A percentile compares a stretch with the other conserved stretches of the same genome.
These are phyloP conservation scores for Lasioglossum figueresi DNA, from an alignment of 2,888 invertebrate genomes.

Conservation along the genomic window DNA sequence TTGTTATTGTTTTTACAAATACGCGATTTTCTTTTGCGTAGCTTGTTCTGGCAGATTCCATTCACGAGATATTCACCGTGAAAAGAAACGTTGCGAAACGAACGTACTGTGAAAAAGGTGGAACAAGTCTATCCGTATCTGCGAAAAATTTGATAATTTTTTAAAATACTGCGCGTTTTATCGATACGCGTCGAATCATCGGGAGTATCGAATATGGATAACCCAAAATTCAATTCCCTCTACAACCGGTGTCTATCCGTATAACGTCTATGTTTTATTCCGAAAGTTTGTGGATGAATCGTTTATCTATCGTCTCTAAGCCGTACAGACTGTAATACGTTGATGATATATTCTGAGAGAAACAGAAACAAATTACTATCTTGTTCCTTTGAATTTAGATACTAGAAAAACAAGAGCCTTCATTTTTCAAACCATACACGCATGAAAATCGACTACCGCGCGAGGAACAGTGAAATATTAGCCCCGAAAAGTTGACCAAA, in stretches of 20 bases:
- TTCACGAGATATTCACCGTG: not conserved
- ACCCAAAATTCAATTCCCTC: not conserved
- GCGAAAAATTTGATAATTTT: not conserved
- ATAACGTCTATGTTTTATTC: too few species aligned
- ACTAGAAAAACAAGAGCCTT: too few species aligned
- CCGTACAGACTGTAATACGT: not conserved
- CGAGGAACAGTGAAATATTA: too few species aligned
- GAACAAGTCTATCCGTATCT: not conserved
- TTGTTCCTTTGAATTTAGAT: not conserved
- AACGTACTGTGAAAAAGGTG: not conserved
- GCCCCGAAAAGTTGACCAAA: too few species aligned
- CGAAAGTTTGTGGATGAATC: not conserved
- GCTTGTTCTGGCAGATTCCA: not conserved
- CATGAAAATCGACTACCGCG: too few species aligned
- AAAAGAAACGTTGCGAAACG: not conserved
- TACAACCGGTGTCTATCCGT: not conserved
- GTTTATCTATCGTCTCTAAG: not conserved
- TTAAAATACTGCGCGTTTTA: not conserved
- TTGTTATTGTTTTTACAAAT: not conserved
- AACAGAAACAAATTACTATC: not conserved
- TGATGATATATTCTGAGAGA: not conserved
- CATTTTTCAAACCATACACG: too few species aligned
- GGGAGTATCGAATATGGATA: not conserved
- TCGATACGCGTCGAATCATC: not conserved
- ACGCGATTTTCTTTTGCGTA: not conserved